Evolutionary conservation across 2,797 vertebrate genomes (phyloP).

Genomic region (Iguana delicatissima): DNA sequence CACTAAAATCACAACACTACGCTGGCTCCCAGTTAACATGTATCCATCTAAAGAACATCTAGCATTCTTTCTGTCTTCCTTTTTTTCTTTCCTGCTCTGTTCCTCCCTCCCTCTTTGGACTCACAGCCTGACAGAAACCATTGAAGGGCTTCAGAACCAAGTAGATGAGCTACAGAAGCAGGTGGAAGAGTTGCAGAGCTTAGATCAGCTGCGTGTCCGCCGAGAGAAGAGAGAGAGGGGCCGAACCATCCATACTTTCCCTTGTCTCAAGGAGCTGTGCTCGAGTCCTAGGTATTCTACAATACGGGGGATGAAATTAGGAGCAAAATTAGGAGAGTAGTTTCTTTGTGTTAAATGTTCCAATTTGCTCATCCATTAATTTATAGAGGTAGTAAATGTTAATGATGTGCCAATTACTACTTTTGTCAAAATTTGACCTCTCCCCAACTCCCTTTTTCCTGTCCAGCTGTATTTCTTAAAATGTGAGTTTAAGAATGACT

Average conservation of each 20-base stretch:
- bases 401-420: background rate
- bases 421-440: background rate
- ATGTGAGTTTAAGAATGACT: background rate
- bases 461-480: background rate
- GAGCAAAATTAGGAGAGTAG: background rate
- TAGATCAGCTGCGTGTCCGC: constrained; percentile 90
- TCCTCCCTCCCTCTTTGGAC: background rate
- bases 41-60: background rate
- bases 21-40: background rate
- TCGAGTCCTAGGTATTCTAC: constrained; percentile 85
- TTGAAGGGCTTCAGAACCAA: constrained; percentile 91
- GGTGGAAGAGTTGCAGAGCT: constrained; percentile 90
- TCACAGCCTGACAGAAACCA: constrained; percentile 90
- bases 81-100: background rate
- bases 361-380: background rate
- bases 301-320: background rate
- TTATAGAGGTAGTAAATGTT: background rate
- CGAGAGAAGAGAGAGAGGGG: constrained; percentile 93
- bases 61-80: background rate
- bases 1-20: no score
- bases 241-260: constrained; percentile 95
- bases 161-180: constrained; percentile 92
- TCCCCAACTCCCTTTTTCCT: background rate
- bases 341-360: background rate
- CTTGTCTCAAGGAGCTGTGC: constrained; percentile 95